These are phyloP conservation scores for Thripadectes ignobilis DNA, from an alignment of 2,797 vertebrate genomes.

Conservation along the genomic window DNA sequence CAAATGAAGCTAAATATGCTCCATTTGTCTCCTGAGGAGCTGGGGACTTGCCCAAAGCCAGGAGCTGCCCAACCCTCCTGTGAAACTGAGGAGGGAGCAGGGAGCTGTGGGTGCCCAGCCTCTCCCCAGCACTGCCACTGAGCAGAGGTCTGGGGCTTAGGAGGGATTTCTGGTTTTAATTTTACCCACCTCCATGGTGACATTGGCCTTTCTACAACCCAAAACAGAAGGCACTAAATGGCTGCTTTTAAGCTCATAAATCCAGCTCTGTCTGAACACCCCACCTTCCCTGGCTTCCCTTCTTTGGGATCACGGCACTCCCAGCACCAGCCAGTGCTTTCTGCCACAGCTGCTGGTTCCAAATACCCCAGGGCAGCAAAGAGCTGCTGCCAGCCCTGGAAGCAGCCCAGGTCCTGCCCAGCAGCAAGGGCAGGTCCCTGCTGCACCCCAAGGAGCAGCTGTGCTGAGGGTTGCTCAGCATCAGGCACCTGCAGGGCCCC, in stretches of 20 bases:
- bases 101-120: background rate
- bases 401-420: background rate
- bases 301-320: background rate
- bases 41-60: background rate
- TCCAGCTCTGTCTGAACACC: background rate
- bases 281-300: background rate
- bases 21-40: background rate
- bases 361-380: background rate
- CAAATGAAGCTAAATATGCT: background rate
- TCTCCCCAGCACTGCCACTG: background rate
- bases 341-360: background rate
- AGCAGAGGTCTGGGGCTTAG: conserved; percentile 39
- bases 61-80: background rate
- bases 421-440: background rate
- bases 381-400: background rate
- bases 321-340: fast-evolving
- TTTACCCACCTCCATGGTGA: conserved; percentile 43
- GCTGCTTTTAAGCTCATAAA: conserved; percentile 48
- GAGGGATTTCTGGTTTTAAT: conserved; percentile 51
- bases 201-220: conserved; percentile 60
- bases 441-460: background rate
- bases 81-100: background rate
- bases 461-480: background rate
- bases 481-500: background rate
- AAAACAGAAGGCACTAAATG: conserved; percentile 25